Conservation (phyloP, 2,797 vertebrate genomes). For the Taenioides sp. region DNA sequence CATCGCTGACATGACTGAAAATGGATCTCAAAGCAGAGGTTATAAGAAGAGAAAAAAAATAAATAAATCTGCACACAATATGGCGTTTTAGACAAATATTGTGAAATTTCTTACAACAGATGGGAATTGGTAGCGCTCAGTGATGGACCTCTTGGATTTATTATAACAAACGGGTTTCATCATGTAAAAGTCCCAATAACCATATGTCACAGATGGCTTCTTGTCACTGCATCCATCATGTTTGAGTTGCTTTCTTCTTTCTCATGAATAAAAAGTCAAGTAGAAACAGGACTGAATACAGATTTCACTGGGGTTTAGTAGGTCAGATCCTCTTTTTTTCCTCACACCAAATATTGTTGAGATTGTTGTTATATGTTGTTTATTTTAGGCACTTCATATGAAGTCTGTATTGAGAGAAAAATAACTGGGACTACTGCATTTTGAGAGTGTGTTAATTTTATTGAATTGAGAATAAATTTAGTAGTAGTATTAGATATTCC, state of each 20-base stretch:
- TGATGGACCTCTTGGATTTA: neutral
- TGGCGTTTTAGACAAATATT: neutral
- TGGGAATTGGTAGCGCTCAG: constrained; percentile 1
- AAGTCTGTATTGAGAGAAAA: neutral
- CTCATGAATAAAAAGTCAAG: neutral
- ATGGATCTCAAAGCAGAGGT: constrained; percentile 2
- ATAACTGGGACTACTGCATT: neutral
- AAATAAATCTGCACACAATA: neutral
- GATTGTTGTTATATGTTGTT: neutral
- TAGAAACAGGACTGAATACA: neutral
- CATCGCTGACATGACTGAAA: constrained; percentile 13
- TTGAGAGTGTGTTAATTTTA: no score
- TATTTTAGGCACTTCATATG: neutral
- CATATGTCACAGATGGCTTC: constrained; percentile 8
- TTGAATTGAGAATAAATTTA: no score
- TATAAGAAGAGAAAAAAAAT: neutral
- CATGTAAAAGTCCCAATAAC: neutral
- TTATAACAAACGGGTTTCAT: neutral
- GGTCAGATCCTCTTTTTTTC: neutral
- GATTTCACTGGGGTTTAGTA: neutral
- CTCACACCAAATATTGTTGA: neutral
- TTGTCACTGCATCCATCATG: neutral
- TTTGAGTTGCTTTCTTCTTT: neutral
- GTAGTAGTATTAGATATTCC: no score
- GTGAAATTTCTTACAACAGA: neutral